phyloP scores from a whole-genome alignment of 1,140 invertebrate genomes.

The Drosophila rhopaloa region DNA sequence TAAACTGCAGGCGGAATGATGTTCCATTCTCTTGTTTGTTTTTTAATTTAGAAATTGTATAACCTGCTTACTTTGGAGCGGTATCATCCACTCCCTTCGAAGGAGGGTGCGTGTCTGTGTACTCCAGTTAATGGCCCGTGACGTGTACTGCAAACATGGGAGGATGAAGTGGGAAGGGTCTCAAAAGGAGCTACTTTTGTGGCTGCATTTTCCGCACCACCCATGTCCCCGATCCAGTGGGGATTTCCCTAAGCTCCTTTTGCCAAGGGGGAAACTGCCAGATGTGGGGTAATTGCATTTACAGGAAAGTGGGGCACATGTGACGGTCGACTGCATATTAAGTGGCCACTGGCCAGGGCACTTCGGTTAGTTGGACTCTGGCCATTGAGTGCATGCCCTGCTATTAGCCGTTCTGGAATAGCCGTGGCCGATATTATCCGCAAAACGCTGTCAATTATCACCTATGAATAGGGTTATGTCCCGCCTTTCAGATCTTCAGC shows the following conservation, averaged over 20 bases:
- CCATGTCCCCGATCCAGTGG: slow-evolving; percentile 1
- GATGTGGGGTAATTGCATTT: slow-evolving; percentile 73
- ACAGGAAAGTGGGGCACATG: slow-evolving; percentile 61
- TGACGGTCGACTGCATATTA: slow-evolving; percentile 39
- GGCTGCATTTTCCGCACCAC: slow-evolving; percentile 18
- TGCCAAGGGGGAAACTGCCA: slow-evolving; percentile 33
- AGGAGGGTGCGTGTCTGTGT: slow-evolving; percentile 23
- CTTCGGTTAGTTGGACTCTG: slow-evolving; percentile 4
- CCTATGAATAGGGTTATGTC: slow-evolving; percentile 4
- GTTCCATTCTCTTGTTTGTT: slow-evolving; percentile 43
- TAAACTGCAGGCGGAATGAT: slow-evolving; percentile 12
- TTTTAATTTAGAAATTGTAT: slow-evolving; percentile 77
- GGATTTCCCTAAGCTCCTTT: slow-evolving; percentile 63
- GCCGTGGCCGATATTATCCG: slow-evolving; percentile 11
- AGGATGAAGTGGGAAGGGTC: not conserved
- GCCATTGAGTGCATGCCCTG: slow-evolving; percentile 17
- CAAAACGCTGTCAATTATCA: slow-evolving; percentile 35
- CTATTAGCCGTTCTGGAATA: slow-evolving; percentile 8
- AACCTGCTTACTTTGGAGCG: slow-evolving; percentile 54
- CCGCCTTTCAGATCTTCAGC: not conserved
- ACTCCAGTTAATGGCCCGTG: slow-evolving; percentile 59
- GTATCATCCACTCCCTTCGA: slow-evolving; percentile 6
- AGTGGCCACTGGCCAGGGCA: slow-evolving; percentile 26
- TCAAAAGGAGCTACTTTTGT: slow-evolving; percentile 10
- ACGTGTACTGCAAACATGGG: slow-evolving; percentile 19